These are phyloP conservation scores for Tragelaphus strepsiceros DNA, from an alignment of 2,113 vertebrate genomes.

Conservation along the genomic window DNA sequence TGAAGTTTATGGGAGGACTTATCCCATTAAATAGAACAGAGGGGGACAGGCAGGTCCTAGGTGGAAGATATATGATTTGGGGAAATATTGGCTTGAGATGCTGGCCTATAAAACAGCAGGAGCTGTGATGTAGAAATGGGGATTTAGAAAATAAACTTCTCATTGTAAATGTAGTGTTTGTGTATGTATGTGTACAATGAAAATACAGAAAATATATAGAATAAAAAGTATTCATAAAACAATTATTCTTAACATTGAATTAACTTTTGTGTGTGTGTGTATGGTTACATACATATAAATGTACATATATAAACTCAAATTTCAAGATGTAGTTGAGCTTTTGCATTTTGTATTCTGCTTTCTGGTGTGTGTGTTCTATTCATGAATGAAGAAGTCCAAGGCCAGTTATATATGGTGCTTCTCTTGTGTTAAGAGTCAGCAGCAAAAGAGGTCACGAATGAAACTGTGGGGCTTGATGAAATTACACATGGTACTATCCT, in stretches of 20 bases:
- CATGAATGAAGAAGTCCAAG: background rate
- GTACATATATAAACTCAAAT: background rate
- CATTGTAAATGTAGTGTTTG: background rate
- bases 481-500: background rate
- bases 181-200: background rate
- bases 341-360: slow-evolving; percentile 1
- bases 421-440: background rate
- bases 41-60: background rate
- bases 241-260: background rate
- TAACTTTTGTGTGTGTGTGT: background rate
- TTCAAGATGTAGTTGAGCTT: slow-evolving; percentile 12
- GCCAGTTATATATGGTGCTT: background rate
- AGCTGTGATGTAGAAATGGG: background rate
- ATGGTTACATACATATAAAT: background rate
- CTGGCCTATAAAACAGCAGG: background rate
- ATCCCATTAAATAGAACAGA: background rate
- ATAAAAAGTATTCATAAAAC: background rate
- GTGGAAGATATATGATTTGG: background rate
- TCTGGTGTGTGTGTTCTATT: background rate
- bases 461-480: background rate
- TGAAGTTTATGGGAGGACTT: background rate
- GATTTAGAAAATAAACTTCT: background rate
- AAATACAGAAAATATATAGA: background rate
- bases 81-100: background rate
- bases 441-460: background rate